Base-by-base conservation (phyloP, 2,797 vertebrate species). In the Esox masquinongy region DNA sequence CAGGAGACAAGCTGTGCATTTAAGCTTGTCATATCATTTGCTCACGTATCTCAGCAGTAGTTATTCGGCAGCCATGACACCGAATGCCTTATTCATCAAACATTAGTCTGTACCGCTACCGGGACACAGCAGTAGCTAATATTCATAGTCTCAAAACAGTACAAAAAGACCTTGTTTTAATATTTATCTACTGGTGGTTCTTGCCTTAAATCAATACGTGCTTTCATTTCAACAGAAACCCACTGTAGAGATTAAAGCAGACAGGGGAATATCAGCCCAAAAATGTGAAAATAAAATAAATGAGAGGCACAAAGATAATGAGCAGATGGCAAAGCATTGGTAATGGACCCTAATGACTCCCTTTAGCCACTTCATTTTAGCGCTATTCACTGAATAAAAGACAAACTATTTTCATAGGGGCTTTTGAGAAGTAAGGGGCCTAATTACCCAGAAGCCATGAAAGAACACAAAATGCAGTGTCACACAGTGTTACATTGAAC, bases 331-430 rank as follows among this genome's bases (percentile, higher is more conserved):
- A 81, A 80, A 79, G 75, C 74, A n/a, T 85, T 84, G 83, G 83
- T 91, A 91, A 92, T 91, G 84, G 87, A 76, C 75, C 78, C 79
- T 86, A 89, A 89, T 86, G 84, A 87, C 77, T 87, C 84, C 81
- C 89, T 89, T 92, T 87, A 83, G 79, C 82, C 82, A 82, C 86
- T 89, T 87, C 78, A 91, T 84, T 89, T 86, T 85, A 74, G 68
- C 76, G 64, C 73, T 24, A 17, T 29, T 81, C 53, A 83, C 79
- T 83, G 80, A 84, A 86, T 85, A 83, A 86, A 90, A 88, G 77
- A 78, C 74, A 90, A 88, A 90, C 76, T 88, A 75, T 87, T 92
- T 87, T 85, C 81, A 67, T 85, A 81, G 88, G 83, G 78, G 84
- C 79, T 85, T 5, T 77, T 39, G 78, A 79, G 36, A 79, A 81